A percentile compares a stretch with the other conserved stretches of the same genome.
phyloP scores from a whole-genome alignment of 2,797 vertebrate genomes.

The Gambusia yucatana region DNA sequence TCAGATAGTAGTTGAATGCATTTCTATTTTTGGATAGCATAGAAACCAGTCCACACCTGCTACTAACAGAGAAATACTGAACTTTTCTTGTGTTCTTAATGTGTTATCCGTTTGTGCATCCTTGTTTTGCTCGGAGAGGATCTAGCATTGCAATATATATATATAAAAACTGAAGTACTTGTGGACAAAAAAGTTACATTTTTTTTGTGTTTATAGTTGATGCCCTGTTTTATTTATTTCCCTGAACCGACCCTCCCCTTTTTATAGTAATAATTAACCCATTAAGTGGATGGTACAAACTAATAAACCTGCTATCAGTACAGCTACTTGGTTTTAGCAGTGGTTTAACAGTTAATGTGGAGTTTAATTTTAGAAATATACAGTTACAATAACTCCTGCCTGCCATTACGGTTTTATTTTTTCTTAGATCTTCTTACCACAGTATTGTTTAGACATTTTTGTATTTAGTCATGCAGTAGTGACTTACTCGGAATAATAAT shows the following conservation, averaged over 20 bases:
- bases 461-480: conserved; percentile 65
- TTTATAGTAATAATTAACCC: conserved; percentile 38
- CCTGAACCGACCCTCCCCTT: conserved; percentile 38
- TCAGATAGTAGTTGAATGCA: conserved; percentile 51
- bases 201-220: conserved; percentile 66
- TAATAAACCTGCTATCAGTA: conserved; percentile 50
- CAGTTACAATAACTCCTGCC: conserved; percentile 51
- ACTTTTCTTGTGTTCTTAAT: conserved; percentile 22
- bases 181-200: conserved; percentile 44
- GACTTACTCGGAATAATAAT: conserved; percentile 56
- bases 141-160: conserved; percentile 53
- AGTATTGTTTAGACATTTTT: conserved; percentile 62
- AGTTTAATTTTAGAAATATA: conserved; percentile 42
- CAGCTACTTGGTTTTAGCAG: conserved; percentile 51
- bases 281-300: conserved; percentile 40
- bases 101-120: conserved; percentile 63
- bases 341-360: conserved; percentile 41
- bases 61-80: conserved; percentile 59
- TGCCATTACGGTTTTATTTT: conserved; percentile 36
- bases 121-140: conserved; percentile 51
- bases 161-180: conserved; percentile 59
- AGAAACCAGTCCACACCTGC: conserved; percentile 51
- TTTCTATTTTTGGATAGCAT: conserved; percentile 16
- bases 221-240: conserved; percentile 55
- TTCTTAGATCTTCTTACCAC: conserved; percentile 50